These are phyloP conservation scores for Protobothrops mucrosquamatus DNA, from an alignment of 2,113 vertebrate species.

Conservation along the genomic window DNA sequence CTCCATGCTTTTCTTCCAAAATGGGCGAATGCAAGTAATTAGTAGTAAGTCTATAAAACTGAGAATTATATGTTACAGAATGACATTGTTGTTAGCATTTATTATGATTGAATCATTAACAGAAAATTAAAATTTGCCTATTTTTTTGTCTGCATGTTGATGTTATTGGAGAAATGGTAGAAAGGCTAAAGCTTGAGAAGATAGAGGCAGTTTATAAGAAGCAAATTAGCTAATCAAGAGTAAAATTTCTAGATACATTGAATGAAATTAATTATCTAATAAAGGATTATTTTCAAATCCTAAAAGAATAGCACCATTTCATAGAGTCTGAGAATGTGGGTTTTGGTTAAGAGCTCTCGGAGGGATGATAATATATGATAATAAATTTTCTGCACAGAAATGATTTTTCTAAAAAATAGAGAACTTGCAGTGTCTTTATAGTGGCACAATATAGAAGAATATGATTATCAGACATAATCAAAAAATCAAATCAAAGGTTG, in stretches of 20 bases:
- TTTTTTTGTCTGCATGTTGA: background rate
- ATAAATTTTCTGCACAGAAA: background rate
- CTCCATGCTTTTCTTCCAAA: background rate
- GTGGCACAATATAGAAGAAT: background rate
- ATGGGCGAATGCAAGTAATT: background rate
- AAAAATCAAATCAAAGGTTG: background rate
- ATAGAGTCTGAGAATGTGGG: background rate
- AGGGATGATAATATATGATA: background rate
- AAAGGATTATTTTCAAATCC: background rate
- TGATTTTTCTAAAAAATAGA: background rate
- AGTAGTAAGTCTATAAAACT: background rate
- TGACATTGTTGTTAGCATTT: background rate
- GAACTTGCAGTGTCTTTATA: background rate
- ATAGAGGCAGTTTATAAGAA: background rate
- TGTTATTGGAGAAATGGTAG: background rate
- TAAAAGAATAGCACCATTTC: background rate
- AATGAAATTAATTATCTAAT: background rate
- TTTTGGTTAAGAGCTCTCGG: background rate
- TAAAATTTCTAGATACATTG: background rate
- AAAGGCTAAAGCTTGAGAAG: background rate
- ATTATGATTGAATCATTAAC: background rate
- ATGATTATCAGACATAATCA: background rate
- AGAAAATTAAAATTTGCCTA: background rate
- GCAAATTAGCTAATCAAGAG: background rate
- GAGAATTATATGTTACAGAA: background rate